Conservation (phyloP, 2,113 vertebrate species). For the Acrocephalus kingi region DNA sequence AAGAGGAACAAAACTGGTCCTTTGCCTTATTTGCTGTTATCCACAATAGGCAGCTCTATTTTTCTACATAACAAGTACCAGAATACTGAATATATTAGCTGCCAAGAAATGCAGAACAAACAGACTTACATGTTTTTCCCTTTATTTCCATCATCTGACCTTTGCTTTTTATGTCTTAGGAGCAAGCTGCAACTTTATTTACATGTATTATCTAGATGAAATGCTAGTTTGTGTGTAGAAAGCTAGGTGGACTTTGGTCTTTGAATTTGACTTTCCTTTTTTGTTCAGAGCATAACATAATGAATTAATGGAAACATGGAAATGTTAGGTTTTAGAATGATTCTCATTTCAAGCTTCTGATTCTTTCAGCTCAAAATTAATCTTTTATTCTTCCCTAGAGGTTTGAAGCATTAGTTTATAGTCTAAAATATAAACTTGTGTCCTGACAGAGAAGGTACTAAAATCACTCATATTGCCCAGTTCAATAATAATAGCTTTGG, state of each 20-base stretch:
- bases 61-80: constrained; percentile 61
- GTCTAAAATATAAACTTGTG: not conserved
- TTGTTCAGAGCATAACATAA: constrained; percentile 20
- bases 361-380: constrained; percentile 29
- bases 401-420: not conserved
- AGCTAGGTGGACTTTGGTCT: constrained; percentile 24
- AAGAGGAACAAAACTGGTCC: not conserved
- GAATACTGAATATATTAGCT: constrained; percentile 18
- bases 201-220: constrained; percentile 43
- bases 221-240: constrained; percentile 21
- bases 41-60: constrained; percentile 42
- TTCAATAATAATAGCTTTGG: not conserved
- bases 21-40: constrained; percentile 26
- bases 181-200: constrained; percentile 50
- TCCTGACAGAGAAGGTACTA: not conserved
- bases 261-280: constrained; percentile 8
- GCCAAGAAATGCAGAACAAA: constrained; percentile 63
- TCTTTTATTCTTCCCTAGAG: not conserved
- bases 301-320: constrained; percentile 28
- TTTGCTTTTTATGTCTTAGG: constrained; percentile 53
- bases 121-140: constrained; percentile 51
- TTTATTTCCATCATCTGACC: constrained; percentile 67
- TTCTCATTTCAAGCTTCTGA: constrained; percentile 26
- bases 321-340: constrained; percentile 15
- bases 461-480: not conserved